Percentiles rank a stretch among this genome's conserved stretches.
Conservation (phyloP, 2,888 invertebrate species). For the Eupsilia transversa region DNA sequence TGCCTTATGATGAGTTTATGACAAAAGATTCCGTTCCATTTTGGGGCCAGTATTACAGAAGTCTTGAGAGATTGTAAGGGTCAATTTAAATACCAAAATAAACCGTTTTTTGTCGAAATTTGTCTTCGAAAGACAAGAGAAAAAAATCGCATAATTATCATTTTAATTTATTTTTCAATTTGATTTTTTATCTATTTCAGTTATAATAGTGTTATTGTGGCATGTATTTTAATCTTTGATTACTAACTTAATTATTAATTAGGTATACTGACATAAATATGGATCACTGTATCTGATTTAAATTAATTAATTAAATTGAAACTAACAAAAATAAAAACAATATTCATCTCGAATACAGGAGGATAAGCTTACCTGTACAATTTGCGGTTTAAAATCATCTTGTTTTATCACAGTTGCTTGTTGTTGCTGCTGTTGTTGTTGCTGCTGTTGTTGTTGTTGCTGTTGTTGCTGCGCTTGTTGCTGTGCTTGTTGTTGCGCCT, state of each 20-base stretch:
- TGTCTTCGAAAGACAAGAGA: background rate
- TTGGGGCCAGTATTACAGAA: background rate
- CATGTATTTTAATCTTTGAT: too few relatives aligned
- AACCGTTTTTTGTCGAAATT: background rate
- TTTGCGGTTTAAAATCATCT: constrained; percentile 89
- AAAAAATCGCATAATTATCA: background rate
- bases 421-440: constrained; percentile 78
- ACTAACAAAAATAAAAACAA: background rate
- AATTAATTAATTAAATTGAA: too few relatives aligned
- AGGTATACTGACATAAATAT: too few relatives aligned
- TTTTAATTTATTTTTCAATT: too few relatives aligned
- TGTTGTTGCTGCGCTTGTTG: constrained; percentile 81
- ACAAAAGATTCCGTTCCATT: background rate
- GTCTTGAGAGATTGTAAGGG: too few relatives aligned
- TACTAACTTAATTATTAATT: too few relatives aligned
- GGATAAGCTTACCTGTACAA: constrained; percentile 83
- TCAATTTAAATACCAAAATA: background rate
- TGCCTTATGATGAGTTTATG: background rate
- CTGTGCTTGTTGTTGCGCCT: constrained; percentile 81
- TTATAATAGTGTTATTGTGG: too few relatives aligned
- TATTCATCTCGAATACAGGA: background rate
- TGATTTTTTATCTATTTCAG: too few relatives aligned
- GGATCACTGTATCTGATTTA: too few relatives aligned
- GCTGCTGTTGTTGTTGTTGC: constrained; percentile 77
- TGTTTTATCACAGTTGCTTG: constrained; percentile 89